phyloP scores from a whole-genome alignment of 2,888 invertebrate genomes.

The Choreutis nemorana region DNA sequence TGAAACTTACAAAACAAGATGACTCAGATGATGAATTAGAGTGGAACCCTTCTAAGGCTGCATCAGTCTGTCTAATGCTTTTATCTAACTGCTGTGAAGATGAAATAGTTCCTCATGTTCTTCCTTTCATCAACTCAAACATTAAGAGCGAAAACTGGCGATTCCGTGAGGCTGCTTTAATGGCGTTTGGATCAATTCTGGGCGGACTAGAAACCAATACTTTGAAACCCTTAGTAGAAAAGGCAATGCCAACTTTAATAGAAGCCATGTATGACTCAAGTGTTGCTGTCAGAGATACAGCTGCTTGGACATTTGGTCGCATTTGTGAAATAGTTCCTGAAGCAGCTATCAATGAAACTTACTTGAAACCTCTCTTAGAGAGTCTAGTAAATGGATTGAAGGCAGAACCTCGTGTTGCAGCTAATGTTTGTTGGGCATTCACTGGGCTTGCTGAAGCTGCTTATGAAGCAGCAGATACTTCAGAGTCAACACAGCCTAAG shows the following conservation, averaged over 20 bases:
- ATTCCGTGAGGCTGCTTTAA: constrained; percentile 94
- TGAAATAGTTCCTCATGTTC: constrained; percentile 92
- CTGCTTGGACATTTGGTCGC: constrained; percentile 98
- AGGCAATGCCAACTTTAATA: constrained; percentile 96
- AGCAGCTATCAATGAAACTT: constrained; percentile 88
- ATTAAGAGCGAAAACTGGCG: constrained; percentile 95
- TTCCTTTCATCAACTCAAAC: constrained; percentile 96
- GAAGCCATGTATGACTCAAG: constrained; percentile 93
- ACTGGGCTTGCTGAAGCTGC: constrained; percentile 97
- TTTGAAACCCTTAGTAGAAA: constrained; percentile 92
- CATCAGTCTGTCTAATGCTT: constrained; percentile 98
- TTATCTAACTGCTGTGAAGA: constrained; percentile 97
- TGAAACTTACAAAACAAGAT: constrained; percentile 94
- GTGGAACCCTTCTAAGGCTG: constrained; percentile 99
- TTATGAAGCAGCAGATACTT: constrained; percentile 84
- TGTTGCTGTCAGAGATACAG: constrained; percentile 95
- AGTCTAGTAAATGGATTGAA: constrained; percentile 86
- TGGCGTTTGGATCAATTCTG: constrained; percentile 96
- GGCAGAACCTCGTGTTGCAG: constrained; percentile 95
- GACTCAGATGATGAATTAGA: constrained; percentile 98
- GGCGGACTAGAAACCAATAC: constrained; percentile 90
- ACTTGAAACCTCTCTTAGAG: constrained; percentile 82
- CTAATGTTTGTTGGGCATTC: constrained; percentile 99
- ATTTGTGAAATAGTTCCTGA: constrained; percentile 98
- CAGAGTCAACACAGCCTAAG: constrained; percentile 77